A percentile compares a stretch with the other conserved stretches of the same genome.
Conservation (phyloP, 2,888 invertebrate species). For the Melipona bicolor region DNA sequence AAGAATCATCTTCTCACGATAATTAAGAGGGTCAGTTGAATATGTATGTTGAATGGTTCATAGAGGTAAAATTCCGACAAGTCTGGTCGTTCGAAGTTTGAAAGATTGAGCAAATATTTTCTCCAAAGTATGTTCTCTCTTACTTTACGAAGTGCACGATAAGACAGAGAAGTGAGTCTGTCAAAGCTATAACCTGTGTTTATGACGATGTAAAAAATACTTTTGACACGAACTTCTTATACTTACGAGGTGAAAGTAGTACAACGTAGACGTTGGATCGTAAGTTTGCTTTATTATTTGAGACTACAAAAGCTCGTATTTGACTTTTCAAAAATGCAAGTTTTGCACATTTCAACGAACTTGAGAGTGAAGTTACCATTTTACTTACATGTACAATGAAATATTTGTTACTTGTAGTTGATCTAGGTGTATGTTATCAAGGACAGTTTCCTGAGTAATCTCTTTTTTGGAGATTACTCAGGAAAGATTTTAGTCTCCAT, state of each 20-base stretch:
- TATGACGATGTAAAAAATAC: constrained; percentile 53
- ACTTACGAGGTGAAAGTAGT: constrained; percentile 23
- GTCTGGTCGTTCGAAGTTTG: constrained; percentile 6
- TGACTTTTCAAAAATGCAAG: background rate
- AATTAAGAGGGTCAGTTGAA: background rate
- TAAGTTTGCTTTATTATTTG: constrained; percentile 36
- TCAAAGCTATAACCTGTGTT: constrained; percentile 27
- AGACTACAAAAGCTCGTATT: constrained; percentile 25
- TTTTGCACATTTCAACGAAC: background rate
- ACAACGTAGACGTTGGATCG: constrained; percentile 1
- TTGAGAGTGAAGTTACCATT: background rate
- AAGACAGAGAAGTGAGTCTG: background rate
- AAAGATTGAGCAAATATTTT: constrained; percentile 33
- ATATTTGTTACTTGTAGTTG: no score
- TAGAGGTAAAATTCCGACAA: background rate
- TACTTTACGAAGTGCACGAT: constrained; percentile 37
- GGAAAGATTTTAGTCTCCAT: no score
- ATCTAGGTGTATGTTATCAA: no score
- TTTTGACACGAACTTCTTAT: constrained; percentile 54
- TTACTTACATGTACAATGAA: no score
- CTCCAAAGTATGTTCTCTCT: constrained; percentile 8
- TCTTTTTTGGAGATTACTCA: no score
- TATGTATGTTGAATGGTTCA: background rate
- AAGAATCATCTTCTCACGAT: no score
- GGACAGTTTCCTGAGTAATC: no score